Conservation (phyloP, 2,888 invertebrate species). For the Lottia scabra region DNA sequence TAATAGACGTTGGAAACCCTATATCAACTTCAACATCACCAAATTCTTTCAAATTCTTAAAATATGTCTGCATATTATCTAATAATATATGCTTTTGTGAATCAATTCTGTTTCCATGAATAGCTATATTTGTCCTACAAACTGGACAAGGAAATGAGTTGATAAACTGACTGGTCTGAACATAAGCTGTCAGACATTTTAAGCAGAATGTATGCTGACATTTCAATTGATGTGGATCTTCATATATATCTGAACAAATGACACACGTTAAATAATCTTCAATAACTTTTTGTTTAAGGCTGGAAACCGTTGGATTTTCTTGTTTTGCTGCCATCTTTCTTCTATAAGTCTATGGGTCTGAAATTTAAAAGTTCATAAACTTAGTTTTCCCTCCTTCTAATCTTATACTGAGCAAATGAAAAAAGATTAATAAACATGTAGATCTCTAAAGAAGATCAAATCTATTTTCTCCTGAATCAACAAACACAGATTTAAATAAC, state of each 20-base stretch:
- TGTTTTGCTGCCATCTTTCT: not conserved
- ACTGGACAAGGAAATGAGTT: conserved; percentile 28
- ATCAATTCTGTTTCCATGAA: conserved; percentile 25
- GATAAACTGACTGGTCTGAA: conserved; percentile 13
- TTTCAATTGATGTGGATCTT: conserved; percentile 30
- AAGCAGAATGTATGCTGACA: conserved; percentile 41
- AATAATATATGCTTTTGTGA: conserved; percentile 29
- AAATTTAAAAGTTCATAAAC: no score
- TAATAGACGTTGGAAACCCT: conserved; percentile 1
- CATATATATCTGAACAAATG: conserved; percentile 31
- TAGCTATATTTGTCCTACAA: conserved; percentile 27
- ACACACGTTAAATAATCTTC: conserved; percentile 33
- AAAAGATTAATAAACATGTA: no score
- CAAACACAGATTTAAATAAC: no score
- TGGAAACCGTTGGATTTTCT: not conserved
- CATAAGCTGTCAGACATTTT: conserved; percentile 27
- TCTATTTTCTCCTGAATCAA: no score
- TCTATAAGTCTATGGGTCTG: no score
- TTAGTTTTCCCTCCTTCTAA: no score
- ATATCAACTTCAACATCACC: not conserved
- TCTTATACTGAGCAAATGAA: no score
- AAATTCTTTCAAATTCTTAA: conserved; percentile 10
- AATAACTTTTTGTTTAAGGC: conserved; percentile 15
- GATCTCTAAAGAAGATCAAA: no score
- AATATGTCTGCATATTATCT: conserved; percentile 28